phyloP scores from a whole-genome alignment of 2,888 invertebrate genomes.

The Epistrophella euchroma region DNA sequence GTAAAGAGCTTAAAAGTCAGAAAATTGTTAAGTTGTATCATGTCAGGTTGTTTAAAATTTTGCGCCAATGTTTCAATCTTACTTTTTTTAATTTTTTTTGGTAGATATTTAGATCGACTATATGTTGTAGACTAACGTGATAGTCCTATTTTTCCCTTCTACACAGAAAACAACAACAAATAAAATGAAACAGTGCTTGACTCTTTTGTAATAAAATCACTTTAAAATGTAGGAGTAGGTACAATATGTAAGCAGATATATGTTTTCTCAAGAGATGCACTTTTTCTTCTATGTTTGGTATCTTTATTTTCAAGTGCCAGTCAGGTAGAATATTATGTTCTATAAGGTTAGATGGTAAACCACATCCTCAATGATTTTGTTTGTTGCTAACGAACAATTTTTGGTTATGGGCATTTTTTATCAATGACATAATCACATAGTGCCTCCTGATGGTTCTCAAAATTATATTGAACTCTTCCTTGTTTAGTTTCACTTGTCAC shows the following conservation, averaged over 20 bases:
- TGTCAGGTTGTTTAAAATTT: too few relatives aligned
- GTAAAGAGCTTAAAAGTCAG: too few relatives aligned
- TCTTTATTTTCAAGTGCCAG: background rate
- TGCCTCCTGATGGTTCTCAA: background rate
- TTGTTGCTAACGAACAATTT: background rate
- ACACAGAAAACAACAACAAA: too few relatives aligned
- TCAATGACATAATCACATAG: background rate
- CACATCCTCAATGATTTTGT: background rate
- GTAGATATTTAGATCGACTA: too few relatives aligned
- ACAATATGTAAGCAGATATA: too few relatives aligned
- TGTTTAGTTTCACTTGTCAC: slow-evolving; percentile 8
- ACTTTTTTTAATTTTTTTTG: too few relatives aligned
- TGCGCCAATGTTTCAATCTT: too few relatives aligned
- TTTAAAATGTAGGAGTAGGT: background rate
- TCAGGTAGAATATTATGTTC: background rate
- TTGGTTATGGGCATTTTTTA: background rate
- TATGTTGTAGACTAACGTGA: too few relatives aligned
- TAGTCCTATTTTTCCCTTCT: too few relatives aligned
- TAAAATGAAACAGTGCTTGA: background rate
- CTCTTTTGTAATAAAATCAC: background rate
- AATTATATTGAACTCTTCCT: slow-evolving; percentile 24
- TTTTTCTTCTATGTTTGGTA: background rate
- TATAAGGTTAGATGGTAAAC: background rate
- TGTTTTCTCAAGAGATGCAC: background rate
- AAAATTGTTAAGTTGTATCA: too few relatives aligned